These are phyloP conservation scores for pig (Sus scrofa) DNA, from an alignment of 2,113 vertebrate species.

Conservation along the genomic window DNA sequence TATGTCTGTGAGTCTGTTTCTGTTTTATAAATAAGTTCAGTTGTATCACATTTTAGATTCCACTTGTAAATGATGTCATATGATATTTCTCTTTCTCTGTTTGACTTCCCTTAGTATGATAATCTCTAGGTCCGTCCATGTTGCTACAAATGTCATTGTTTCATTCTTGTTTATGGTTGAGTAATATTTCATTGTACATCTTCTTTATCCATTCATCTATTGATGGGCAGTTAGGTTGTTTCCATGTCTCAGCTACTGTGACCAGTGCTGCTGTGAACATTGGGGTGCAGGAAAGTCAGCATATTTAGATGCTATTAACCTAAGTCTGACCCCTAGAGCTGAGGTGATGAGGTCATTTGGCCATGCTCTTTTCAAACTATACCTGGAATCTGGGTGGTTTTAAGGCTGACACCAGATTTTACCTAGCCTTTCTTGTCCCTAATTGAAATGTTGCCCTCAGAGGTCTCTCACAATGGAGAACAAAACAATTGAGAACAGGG, in stretches of 20 bases:
- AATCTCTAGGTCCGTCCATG: not conserved
- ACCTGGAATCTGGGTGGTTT: not conserved
- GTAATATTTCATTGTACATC: not conserved
- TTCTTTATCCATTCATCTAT: not conserved
- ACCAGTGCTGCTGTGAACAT: not conserved
- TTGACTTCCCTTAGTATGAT: not conserved
- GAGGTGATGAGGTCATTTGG: not conserved
- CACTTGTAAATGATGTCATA: not conserved
- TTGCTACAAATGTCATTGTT: not conserved
- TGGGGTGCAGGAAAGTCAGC: not conserved
- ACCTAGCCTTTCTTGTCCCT: not conserved
- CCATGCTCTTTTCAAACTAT: not conserved
- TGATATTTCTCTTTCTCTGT: not conserved
- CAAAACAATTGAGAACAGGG: not conserved
- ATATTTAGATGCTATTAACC: not conserved
- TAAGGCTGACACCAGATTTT: not conserved
- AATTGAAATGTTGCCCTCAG: not conserved
- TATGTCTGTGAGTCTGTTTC: not conserved
- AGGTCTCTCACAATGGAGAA: not conserved
- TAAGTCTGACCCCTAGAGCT: not conserved
- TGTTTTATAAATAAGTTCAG: not conserved
- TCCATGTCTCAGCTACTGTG: not conserved
- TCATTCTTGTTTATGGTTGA: not conserved
- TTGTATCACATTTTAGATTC: not conserved
- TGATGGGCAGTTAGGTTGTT: not conserved